Percentiles rank a stretch among this genome's conserved stretches.
These are phyloP conservation scores for Caenorhabditis sp. DNA, from an alignment of 2,888 invertebrate genomes.

Conservation along the genomic window DNA sequence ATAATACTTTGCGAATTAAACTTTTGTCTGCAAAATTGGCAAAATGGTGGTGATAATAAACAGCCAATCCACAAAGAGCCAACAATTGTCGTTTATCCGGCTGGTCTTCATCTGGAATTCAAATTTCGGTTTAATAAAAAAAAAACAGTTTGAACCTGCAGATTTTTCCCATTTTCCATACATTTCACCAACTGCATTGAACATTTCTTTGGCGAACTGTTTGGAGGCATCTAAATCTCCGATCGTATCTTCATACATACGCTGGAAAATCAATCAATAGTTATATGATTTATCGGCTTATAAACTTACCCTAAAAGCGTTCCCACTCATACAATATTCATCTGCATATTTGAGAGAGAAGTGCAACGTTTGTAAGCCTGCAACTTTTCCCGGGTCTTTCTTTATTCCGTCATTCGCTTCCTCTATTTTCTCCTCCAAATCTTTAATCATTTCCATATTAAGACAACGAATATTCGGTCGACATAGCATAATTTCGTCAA, in stretches of 20 bases:
- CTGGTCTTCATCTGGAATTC: constrained; percentile 41
- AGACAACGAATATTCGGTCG: constrained; percentile 8
- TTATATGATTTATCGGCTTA: neutral
- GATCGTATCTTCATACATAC: constrained; percentile 41
- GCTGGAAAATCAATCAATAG: constrained; percentile 13
- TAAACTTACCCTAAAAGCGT: constrained; percentile 17
- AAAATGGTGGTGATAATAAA: constrained; percentile 57
- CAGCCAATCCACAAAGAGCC: constrained; percentile 45
- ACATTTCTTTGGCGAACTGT: constrained; percentile 52
- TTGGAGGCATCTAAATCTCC: constrained; percentile 44
- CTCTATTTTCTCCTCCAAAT: neutral
- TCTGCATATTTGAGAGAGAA: neutral
- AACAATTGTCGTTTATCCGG: constrained; percentile 54
- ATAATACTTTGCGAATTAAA: constrained; percentile 44
- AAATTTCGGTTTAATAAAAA: neutral
- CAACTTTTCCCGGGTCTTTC: neutral
- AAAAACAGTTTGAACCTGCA: constrained; percentile 40
- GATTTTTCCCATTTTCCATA: constrained; percentile 57
- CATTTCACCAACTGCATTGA: constrained; percentile 37
- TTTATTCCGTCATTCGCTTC: neutral
- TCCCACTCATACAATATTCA: constrained; percentile 8
- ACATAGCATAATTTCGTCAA: constrained; percentile 51
- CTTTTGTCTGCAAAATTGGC: constrained; percentile 38
- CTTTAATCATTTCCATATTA: neutral
- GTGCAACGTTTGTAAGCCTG: neutral